phyloP scores from a whole-genome alignment of 2,888 invertebrate genomes.

The Rotaria sp. region DNA sequence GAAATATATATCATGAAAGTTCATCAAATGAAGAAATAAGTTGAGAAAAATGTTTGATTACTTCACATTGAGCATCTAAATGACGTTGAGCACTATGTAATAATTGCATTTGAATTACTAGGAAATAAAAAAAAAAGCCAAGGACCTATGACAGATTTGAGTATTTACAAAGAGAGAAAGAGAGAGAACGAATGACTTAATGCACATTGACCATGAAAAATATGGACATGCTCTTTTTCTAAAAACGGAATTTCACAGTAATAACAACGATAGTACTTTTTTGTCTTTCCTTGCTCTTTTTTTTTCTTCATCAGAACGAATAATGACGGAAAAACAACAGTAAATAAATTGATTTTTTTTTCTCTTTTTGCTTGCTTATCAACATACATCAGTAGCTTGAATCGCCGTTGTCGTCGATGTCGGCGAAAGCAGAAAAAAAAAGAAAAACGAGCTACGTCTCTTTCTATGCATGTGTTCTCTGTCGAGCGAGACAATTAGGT shows the following conservation, averaged over 20 bases:
- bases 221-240: too few relatives aligned
- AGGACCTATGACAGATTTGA: background rate
- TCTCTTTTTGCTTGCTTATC: background rate
- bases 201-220: background rate
- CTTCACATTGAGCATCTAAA: constrained; percentile 23
- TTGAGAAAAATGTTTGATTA: constrained; percentile 36
- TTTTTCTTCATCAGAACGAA: background rate
- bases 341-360: background rate
- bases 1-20: constrained; percentile 28
- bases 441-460: background rate
- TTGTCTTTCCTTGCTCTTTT: background rate
- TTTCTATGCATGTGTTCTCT: background rate
- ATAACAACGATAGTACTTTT: background rate
- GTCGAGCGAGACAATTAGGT: constrained; percentile 5
- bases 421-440: background rate
- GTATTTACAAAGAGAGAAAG: background rate
- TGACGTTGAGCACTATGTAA: background rate
- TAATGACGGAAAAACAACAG: background rate
- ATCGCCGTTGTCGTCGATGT: constrained; percentile 4
- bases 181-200: background rate
- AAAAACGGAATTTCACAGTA: background rate
- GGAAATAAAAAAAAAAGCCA: background rate
- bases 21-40: constrained; percentile 32
- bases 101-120: background rate
- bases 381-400: background rate